Evolutionary conservation across 2,113 vertebrate species (phyloP).

Genomic region (Limanda limanda): DNA sequence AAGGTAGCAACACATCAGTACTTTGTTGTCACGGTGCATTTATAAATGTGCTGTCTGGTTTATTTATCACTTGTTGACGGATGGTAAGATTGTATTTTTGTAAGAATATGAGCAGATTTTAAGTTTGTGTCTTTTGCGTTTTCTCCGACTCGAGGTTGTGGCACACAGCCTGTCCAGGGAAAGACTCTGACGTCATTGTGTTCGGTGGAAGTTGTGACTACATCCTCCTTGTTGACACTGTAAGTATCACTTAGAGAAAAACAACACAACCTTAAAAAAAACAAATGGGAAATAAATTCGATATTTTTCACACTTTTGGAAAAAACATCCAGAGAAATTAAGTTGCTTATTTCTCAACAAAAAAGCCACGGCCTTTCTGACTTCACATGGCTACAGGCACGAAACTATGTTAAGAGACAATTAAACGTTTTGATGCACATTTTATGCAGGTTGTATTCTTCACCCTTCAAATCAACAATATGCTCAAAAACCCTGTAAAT

Average conservation of each 20-base stretch:
- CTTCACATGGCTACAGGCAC: no score
- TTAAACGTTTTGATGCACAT: not conserved
- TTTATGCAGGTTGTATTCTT: not conserved
- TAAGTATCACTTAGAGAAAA: constrained; percentile 74
- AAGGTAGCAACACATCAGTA: constrained; percentile 79
- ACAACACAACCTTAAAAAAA: not conserved
- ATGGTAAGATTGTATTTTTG: not conserved
- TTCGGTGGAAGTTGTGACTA: constrained; percentile 97
- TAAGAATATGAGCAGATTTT: not conserved
- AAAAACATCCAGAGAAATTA: not conserved
- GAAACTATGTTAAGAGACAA: not conserved
- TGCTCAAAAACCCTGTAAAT: no score
- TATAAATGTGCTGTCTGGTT: not conserved
- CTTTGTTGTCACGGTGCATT: not conserved
- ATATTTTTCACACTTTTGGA: not conserved
- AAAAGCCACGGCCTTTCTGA: no score
- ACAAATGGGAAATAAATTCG: not conserved
- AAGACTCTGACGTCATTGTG: constrained; percentile 93
- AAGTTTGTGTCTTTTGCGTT: not conserved
- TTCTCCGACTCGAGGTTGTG: constrained; percentile 82
- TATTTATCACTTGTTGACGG: not conserved
- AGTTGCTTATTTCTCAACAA: no score
- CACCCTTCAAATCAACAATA: no score
- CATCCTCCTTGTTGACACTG: constrained; percentile 92
- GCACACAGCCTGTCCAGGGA: constrained; percentile 91